These are phyloP conservation scores for Diplolepis rosae DNA, from an alignment of 2,888 invertebrate genomes.

Conservation along the genomic window DNA sequence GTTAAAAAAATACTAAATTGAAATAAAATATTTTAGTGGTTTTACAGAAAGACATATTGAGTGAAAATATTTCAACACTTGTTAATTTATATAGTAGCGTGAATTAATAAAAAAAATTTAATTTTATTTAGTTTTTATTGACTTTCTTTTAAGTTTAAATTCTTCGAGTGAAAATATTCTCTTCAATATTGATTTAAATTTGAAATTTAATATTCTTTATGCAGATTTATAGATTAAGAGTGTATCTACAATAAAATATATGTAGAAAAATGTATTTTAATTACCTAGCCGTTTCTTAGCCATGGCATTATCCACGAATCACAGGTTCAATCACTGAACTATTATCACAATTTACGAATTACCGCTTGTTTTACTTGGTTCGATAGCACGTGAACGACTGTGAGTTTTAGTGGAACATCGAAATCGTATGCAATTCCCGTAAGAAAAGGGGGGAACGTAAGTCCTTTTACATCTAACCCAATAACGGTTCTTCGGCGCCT, in stretches of 20 bases:
- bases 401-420: conserved; percentile 31
- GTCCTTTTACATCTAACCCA: conserved; percentile 11
- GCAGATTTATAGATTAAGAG: neutral
- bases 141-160: no score
- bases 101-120: no score
- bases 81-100: no score
- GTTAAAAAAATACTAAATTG: no score
- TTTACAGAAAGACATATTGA: no score
- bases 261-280: neutral
- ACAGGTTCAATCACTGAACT: conserved; percentile 3
- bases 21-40: no score
- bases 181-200: no score
- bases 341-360: neutral
- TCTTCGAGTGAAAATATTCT: no score
- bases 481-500: conserved; percentile 4
- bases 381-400: conserved; percentile 27
- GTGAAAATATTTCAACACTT: no score
- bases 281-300: conserved; percentile 29
- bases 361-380: conserved; percentile 24
- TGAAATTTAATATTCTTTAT: no score
- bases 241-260: neutral
- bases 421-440: conserved; percentile 9
- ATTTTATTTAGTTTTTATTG: no score
- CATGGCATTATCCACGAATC: conserved; percentile 27
- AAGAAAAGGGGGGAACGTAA: conserved; percentile 7